A percentile compares a stretch with the other conserved stretches of the same genome.
Conservation (phyloP, 1,140 invertebrate species). For the Delia radicum region DNA sequence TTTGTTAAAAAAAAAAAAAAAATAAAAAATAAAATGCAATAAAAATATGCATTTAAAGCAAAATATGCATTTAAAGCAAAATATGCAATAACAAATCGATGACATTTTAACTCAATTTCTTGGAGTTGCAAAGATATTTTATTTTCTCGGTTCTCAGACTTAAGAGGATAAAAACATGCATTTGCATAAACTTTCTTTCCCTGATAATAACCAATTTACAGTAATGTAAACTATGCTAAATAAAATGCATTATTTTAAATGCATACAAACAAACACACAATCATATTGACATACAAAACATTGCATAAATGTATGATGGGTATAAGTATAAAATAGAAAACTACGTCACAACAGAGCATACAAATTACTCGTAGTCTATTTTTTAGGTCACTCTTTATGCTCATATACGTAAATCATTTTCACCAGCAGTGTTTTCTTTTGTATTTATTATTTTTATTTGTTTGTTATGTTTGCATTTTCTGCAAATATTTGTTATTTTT, state of each 20-base stretch:
- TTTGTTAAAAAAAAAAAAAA: too few relatives aligned
- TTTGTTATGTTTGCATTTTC: background rate
- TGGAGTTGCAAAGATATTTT: too few relatives aligned
- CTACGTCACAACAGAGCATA: background rate
- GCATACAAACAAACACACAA: background rate
- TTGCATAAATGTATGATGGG: background rate
- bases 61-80: too few relatives aligned
- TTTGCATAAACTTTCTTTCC: too few relatives aligned
- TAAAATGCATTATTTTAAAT: background rate
- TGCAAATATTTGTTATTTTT: background rate
- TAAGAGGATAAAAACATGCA: too few relatives aligned
- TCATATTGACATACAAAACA: background rate
- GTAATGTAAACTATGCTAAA: too few relatives aligned
- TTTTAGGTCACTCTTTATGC: constrained; percentile 13
- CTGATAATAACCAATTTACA: too few relatives aligned
- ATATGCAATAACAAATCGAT: too few relatives aligned
- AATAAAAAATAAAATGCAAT: too few relatives aligned
- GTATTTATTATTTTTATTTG: background rate
- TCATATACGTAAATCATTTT: background rate
- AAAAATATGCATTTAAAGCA: too few relatives aligned
- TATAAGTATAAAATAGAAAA: background rate
- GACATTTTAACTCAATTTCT: too few relatives aligned
- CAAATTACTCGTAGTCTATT: background rate
- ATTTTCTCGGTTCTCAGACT: too few relatives aligned
- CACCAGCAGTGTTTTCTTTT: background rate